A percentile compares a stretch with the other conserved stretches of the same genome.
phyloP scores from a whole-genome alignment of 2,797 vertebrate genomes.

The Etheostoma perlongum region DNA sequence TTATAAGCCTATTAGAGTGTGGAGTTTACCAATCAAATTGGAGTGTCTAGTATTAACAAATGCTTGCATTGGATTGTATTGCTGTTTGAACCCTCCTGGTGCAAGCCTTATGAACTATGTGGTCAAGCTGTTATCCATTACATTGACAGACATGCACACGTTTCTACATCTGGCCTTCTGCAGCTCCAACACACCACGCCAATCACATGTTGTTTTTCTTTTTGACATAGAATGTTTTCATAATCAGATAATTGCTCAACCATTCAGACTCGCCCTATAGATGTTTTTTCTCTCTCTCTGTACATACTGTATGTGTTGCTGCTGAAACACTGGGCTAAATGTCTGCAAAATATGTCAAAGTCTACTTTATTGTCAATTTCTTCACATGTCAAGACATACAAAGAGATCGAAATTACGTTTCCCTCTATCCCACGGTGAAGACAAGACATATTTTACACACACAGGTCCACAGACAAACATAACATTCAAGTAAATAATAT shows the following conservation, averaged over 20 bases:
- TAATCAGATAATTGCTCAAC: conserved; percentile 84
- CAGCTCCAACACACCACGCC: conserved; percentile 67
- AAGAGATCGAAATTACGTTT: too few relatives aligned
- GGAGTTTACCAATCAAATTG: conserved; percentile 83
- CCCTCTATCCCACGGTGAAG: too few relatives aligned
- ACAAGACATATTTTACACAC: too few relatives aligned
- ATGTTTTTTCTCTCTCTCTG: conserved; percentile 37
- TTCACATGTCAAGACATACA: too few relatives aligned
- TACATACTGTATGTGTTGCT: conserved; percentile 33
- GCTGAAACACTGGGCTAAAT: conserved; percentile 53
- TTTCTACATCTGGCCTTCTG: conserved; percentile 79
- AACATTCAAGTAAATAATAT: too few relatives aligned
- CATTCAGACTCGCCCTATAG: conserved; percentile 68
- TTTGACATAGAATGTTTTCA: conserved; percentile 84
- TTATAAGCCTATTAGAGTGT: conserved; percentile 85
- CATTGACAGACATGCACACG: conserved; percentile 75
- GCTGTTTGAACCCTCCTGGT: conserved; percentile 70
- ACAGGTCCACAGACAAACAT: too few relatives aligned
- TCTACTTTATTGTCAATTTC: too few relatives aligned
- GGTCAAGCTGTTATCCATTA: conserved; percentile 84
- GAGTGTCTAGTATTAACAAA: conserved; percentile 79
- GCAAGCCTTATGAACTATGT: conserved; percentile 67
- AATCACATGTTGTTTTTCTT: conserved; percentile 83
- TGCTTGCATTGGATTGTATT: conserved; percentile 75
- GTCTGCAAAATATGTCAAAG: conserved; percentile 46